Evolutionary conservation across 2,888 invertebrate genomes (phyloP).

Genomic region (Eristalis tenax): DNA sequence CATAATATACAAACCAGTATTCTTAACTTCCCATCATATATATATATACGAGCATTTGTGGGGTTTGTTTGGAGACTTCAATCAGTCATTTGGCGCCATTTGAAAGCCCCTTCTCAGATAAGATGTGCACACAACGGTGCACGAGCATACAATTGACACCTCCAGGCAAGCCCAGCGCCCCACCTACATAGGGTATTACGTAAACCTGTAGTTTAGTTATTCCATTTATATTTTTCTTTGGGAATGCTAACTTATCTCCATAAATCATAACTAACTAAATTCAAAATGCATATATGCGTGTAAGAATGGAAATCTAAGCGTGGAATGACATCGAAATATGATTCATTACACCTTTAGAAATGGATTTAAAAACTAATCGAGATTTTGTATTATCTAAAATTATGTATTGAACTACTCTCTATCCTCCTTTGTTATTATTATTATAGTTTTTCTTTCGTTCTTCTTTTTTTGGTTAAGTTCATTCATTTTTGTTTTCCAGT

Average conservation of each 20-base stretch:
- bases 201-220: constrained; percentile 55
- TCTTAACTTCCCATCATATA: constrained; percentile 55
- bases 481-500: constrained; percentile 40
- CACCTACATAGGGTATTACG: constrained; percentile 49
- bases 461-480: constrained; percentile 54
- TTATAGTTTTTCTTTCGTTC: constrained; percentile 46
- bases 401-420: constrained; percentile 59
- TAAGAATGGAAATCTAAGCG: constrained; percentile 64
- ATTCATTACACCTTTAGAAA: constrained; percentile 71
- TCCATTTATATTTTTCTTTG: constrained; percentile 40
- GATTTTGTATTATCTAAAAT: constrained; percentile 75
- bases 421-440: constrained; percentile 57
- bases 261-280: constrained; percentile 53
- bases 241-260: constrained; percentile 61
- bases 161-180: constrained; percentile 20
- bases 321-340: constrained; percentile 60
- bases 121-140: background rate
- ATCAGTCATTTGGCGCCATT: background rate
- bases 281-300: constrained; percentile 55
- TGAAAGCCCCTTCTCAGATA: background rate
- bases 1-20: constrained; percentile 15
- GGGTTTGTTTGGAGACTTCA: constrained; percentile 51
- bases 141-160: constrained; percentile 5
- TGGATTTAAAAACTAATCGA: constrained; percentile 80
- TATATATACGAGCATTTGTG: background rate